phyloP scores from a whole-genome alignment of 1,140 invertebrate genomes.

The Contarinia nasturtii region DNA sequence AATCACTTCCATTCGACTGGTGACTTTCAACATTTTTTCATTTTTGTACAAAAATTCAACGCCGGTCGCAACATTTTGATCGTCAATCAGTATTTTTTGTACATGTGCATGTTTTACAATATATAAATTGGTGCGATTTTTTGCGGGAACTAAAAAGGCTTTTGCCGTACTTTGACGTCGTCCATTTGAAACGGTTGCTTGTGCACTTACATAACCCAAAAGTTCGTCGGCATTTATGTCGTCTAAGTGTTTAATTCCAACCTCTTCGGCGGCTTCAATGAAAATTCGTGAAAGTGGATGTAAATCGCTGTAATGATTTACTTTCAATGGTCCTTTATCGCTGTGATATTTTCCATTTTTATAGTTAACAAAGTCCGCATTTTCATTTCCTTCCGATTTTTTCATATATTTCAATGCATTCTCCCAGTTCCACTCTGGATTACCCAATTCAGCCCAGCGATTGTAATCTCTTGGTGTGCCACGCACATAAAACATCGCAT shows the following conservation, averaged over 20 bases:
- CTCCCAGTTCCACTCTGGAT: slow-evolving; percentile 17
- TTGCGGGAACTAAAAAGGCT: slow-evolving; percentile 54
- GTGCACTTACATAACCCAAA: slow-evolving; percentile 48
- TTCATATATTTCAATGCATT: slow-evolving; percentile 17
- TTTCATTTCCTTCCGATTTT: slow-evolving; percentile 27
- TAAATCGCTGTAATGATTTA: slow-evolving; percentile 2
- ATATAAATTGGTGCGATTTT: slow-evolving; percentile 45
- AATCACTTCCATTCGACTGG: slow-evolving; percentile 23
- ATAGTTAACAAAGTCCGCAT: slow-evolving; percentile 4
- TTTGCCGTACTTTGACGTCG: slow-evolving; percentile 53
- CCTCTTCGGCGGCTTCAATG: not conserved
- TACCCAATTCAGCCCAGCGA: slow-evolving; percentile 39
- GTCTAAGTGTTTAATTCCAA: slow-evolving; percentile 26
- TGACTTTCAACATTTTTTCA: slow-evolving; percentile 25
- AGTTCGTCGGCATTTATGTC: slow-evolving; percentile 56
- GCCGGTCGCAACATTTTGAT: slow-evolving; percentile 45
- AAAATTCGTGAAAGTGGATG: not conserved
- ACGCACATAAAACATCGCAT: slow-evolving; percentile 42
- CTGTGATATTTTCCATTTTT: slow-evolving; percentile 8
- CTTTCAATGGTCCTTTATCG: not conserved
- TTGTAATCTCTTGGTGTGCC: slow-evolving; percentile 17
- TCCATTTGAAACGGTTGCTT: slow-evolving; percentile 67
- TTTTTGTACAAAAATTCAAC: slow-evolving; percentile 51
- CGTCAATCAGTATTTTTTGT: slow-evolving; percentile 55
- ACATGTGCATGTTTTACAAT: slow-evolving; percentile 54